A percentile compares a stretch with the other conserved stretches of the same genome.
Conservation (phyloP, 2,797 vertebrate genomes). For the Phrynocephalus guinanensis region DNA sequence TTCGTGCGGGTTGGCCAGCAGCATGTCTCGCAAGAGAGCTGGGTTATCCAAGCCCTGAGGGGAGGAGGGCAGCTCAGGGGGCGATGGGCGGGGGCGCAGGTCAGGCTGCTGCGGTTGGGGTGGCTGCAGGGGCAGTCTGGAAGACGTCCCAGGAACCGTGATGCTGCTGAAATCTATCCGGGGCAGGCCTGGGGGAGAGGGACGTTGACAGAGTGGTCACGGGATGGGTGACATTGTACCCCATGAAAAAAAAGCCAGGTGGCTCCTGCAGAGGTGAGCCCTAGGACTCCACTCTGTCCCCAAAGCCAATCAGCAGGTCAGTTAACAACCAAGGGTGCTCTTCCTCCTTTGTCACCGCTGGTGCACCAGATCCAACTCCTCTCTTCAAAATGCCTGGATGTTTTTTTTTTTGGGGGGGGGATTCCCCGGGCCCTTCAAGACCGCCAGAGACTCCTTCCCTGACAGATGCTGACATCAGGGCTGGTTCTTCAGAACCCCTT, state of each 20-base stretch:
- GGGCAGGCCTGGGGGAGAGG: slow-evolving; percentile 83
- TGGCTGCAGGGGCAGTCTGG: slow-evolving; percentile 61
- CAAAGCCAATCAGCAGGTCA: neutral
- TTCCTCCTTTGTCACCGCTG: no score
- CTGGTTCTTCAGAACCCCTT: no score
- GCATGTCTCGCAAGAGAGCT: slow-evolving; percentile 93
- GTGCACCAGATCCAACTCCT: no score
- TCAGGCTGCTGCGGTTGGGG: slow-evolving; percentile 45
- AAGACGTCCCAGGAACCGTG: slow-evolving; percentile 90
- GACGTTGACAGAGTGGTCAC: neutral
- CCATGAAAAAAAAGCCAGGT: neutral
- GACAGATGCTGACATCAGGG: no score
- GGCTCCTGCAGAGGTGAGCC: neutral
- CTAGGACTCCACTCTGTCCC: no score
- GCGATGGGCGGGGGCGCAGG: slow-evolving; percentile 66
- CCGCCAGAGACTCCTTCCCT: no score
- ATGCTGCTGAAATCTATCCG: slow-evolving; percentile 98
- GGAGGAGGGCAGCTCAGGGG: slow-evolving; percentile 79
- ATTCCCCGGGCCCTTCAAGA: no score
- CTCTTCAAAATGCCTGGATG: no score
- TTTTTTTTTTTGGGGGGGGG: no score
- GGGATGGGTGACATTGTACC: accelerated
- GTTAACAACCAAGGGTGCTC: no score
- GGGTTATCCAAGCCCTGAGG: slow-evolving; percentile 95
- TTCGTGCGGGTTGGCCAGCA: slow-evolving; percentile 95